Conservation (phyloP, 2,888 invertebrate species). For the Pteria penguin region DNA sequence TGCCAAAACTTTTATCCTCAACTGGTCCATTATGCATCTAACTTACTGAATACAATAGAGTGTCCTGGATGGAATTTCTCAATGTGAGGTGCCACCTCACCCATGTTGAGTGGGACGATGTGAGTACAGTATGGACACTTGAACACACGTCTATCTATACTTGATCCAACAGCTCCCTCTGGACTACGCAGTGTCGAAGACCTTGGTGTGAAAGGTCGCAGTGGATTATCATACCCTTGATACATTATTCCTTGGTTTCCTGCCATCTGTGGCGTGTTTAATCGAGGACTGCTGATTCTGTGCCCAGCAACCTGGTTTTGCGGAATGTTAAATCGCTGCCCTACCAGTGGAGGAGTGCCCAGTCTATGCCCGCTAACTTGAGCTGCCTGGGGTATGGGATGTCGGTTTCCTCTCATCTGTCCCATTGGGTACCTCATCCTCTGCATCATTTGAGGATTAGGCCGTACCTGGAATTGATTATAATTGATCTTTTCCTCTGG, state of each 20-base stretch:
- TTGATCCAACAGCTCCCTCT: not conserved
- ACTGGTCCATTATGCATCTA: too few relatives aligned
- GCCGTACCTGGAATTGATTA: constrained; percentile 25
- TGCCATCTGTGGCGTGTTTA: not conserved
- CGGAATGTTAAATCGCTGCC: too few relatives aligned
- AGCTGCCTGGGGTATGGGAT: too few relatives aligned
- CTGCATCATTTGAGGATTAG: not conserved
- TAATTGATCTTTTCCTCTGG: not conserved
- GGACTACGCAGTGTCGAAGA: not conserved
- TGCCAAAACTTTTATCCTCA: too few relatives aligned
- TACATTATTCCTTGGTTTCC: not conserved
- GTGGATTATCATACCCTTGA: not conserved
- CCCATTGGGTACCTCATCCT: not conserved
- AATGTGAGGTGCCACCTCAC: constrained; percentile 68
- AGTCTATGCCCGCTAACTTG: too few relatives aligned
- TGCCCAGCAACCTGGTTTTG: too few relatives aligned
- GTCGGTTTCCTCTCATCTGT: too few relatives aligned
- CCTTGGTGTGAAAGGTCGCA: constrained; percentile 1
- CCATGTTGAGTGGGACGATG: constrained; percentile 48
- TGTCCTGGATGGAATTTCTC: constrained; percentile 66
- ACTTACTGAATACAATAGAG: constrained; percentile 47
- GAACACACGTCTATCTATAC: constrained; percentile 34
- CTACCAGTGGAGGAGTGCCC: too few relatives aligned
- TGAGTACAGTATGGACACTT: constrained; percentile 63
- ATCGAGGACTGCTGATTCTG: not conserved